Evolutionary conservation across 2,888 invertebrate genomes (phyloP).

Genomic region (Sialis lutaria): DNA sequence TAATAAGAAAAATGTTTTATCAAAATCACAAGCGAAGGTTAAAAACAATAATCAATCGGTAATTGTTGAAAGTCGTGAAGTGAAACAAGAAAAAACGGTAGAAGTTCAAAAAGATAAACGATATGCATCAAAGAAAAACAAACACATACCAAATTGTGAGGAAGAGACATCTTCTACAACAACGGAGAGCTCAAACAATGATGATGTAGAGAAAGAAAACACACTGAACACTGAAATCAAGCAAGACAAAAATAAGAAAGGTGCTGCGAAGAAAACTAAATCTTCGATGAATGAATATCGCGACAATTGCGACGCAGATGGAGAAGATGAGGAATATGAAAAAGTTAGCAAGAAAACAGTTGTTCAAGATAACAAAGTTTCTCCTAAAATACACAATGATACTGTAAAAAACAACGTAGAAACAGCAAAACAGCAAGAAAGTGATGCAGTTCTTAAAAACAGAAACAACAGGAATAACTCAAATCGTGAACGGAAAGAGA

Average conservation of each 20-base stretch:
- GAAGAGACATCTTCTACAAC: slow-evolving; percentile 55
- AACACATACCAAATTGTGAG: slow-evolving; percentile 25
- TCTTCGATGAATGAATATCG: slow-evolving; percentile 22
- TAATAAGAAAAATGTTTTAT: slow-evolving; percentile 10
- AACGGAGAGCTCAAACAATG: slow-evolving; percentile 47
- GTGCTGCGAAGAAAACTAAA: slow-evolving; percentile 13
- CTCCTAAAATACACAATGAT: slow-evolving; percentile 4
- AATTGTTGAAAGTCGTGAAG: slow-evolving; percentile 13
- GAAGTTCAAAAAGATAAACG: slow-evolving; percentile 13
- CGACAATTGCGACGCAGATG: slow-evolving; percentile 29
- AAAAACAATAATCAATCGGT: slow-evolving; percentile 12
- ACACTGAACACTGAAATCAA: slow-evolving; percentile 6
- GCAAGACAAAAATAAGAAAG: slow-evolving; percentile 17
- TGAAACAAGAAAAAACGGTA: slow-evolving; percentile 15
- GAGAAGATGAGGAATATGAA: slow-evolving; percentile 25
- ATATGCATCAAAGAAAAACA: slow-evolving; percentile 13
- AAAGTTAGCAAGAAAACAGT: slow-evolving; percentile 10
- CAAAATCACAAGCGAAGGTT: slow-evolving; percentile 10
- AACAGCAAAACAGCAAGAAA: slow-evolving; percentile 14
- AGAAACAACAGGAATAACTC: neutral
- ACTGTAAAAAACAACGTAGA: slow-evolving; percentile 6
- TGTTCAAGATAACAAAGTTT: slow-evolving; percentile 1
- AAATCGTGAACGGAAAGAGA: slow-evolving; percentile 17
- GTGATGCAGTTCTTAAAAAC: slow-evolving; percentile 5
- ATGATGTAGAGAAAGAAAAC: slow-evolving; percentile 29